Percentiles rank a stretch among this genome's conserved stretches.
phyloP scores from a whole-genome alignment of 2,797 vertebrate species.

The Crenuchus spilurus region DNA sequence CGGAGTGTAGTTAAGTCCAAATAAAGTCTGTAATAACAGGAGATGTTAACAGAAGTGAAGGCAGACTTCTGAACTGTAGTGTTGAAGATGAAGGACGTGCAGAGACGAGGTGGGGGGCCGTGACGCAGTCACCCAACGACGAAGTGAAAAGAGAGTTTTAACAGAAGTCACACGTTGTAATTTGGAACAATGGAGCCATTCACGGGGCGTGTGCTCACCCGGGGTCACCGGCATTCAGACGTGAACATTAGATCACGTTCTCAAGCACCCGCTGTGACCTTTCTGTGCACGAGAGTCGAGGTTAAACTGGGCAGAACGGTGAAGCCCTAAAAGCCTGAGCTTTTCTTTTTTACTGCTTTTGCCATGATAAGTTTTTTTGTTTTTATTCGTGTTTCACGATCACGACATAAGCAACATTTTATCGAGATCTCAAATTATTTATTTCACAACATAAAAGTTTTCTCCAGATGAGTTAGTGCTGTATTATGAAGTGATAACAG shows the following conservation, averaged over 20 bases:
- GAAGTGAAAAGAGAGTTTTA: slow-evolving; percentile 14
- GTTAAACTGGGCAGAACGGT: neutral
- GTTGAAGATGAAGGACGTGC: neutral
- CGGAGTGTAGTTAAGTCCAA: no score
- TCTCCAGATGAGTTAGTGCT: no score
- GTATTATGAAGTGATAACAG: no score
- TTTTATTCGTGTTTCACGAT: no score
- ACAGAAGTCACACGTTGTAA: slow-evolving; percentile 32
- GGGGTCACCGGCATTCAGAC: slow-evolving; percentile 36
- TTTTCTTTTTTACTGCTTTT: no score
- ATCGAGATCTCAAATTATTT: no score
- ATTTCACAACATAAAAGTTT: no score
- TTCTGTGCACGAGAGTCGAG: no score
- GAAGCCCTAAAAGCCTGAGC: no score
- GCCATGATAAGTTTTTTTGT: no score
- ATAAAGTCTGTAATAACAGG: no score
- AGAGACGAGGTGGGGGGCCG: neutral
- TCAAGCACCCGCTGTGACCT: slow-evolving; percentile 10
- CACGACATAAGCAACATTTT: no score
- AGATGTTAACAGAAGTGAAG: neutral
- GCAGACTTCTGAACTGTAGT: neutral
- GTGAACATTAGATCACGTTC: slow-evolving; percentile 57
- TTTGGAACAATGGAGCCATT: slow-evolving; percentile 45
- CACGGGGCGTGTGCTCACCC: slow-evolving; percentile 23
- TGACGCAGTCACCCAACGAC: slow-evolving; percentile 24